Evolutionary conservation across 2,888 invertebrate species (phyloP), one percentile per base, ranked within the genome.

Genomic region (Oxystoma pomonae): DNA sequence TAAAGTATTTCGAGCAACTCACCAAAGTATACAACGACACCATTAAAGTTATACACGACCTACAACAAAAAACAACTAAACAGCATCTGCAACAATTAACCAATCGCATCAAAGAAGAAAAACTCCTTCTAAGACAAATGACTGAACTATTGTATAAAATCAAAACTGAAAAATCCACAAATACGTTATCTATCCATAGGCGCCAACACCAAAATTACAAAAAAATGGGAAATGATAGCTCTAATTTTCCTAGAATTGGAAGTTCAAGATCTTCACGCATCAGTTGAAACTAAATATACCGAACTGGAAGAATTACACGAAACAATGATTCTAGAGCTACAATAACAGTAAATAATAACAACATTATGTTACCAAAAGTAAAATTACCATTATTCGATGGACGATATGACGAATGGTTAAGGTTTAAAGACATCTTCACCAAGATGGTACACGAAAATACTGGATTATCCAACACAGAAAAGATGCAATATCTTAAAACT

Each of bases 401-500:
- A 19, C 9, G 20, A 20, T 57, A 57, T 20, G 57, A 57, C 5
- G 20, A 57, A n/a, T 57, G 57, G 57, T 57, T 21, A 7, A 57
- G 20, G 19, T 57, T 53, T 18, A n/a, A 53, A n/a, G 53, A 53
- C 53, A 53, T 53, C 20, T 57, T 57, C 20, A 19, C 20, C 5
- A 20, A n/a, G 16, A 16, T 57, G 16, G 21, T 57, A 20, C 57
- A 57, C 20, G 57, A 57, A 9, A 57, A 57, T 22, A 7, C 20
- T 20, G 7, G 16, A 20, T 57, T 5, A 20, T 7, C 57, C 20
- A 20, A 20, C 20, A 22, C 3, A 21, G 58, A 62, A 51, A 62
- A 58, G 22, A 62, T 62, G 58, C 58, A 62, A 35, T 62, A 52
- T 18, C 53, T 62, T n/a, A 62, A 62, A 55, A 58, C 62, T 53